phyloP scores from a whole-genome alignment of 2,888 invertebrate species.

The Holacanthella duospinosa region DNA sequence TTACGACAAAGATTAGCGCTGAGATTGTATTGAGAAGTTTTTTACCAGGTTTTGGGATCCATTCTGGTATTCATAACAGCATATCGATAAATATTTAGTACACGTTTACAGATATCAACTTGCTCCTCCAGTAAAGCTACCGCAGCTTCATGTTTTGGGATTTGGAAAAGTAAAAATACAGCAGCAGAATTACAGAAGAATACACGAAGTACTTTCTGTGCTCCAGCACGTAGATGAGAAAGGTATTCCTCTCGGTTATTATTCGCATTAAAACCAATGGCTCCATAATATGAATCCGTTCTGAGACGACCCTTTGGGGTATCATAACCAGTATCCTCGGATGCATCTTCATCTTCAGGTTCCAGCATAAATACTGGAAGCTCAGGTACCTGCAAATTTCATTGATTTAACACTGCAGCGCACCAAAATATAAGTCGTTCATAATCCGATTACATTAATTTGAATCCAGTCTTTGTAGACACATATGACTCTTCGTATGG shows the following conservation, averaged over 20 bases:
- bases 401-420: not conserved
- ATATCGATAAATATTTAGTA: conserved; percentile 87
- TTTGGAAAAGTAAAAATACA: conserved; percentile 67
- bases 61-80: conserved; percentile 94
- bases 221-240: conserved; percentile 65
- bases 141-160: conserved; percentile 31
- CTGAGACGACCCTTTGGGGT: conserved; percentile 23
- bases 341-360: conserved; percentile 39
- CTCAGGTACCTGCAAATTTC: conserved; percentile 49
- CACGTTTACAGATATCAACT: conserved; percentile 90
- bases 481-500: conserved; percentile 75
- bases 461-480: conserved; percentile 95
- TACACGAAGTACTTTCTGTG: conserved; percentile 65
- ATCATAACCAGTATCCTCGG: conserved; percentile 9
- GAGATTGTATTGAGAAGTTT: not conserved
- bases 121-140: conserved; percentile 65
- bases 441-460: conserved; percentile 55
- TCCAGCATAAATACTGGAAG: conserved; percentile 68
- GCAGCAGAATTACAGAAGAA: conserved; percentile 93
- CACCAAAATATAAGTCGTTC: no score
- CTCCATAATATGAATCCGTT: conserved; percentile 32
- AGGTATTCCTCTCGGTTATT: conserved; percentile 52
- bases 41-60: conserved; percentile 81
- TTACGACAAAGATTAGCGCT: no score
- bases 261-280: conserved; percentile 27